Evolutionary conservation across 1,140 invertebrate genomes (phyloP).

Genomic region (Dendroctonus valens): DNA sequence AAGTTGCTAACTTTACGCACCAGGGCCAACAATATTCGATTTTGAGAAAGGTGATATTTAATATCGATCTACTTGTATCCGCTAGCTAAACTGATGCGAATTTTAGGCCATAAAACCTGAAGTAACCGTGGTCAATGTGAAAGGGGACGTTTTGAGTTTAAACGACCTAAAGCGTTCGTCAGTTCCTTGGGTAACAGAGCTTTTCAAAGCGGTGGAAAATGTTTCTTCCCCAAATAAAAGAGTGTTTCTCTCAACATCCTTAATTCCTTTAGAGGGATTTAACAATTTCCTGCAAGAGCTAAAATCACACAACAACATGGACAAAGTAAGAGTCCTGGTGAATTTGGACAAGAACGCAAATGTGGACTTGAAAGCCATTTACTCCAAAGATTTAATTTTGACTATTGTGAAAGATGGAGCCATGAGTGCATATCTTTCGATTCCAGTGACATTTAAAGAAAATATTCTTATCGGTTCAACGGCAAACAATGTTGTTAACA

Average conservation of each 20-base stretch:
- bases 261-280: slow-evolving; percentile 45
- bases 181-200: slow-evolving; percentile 42
- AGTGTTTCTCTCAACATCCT: slow-evolving; percentile 37
- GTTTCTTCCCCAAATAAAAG: slow-evolving; percentile 32
- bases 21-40: slow-evolving; percentile 40
- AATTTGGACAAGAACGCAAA: slow-evolving; percentile 41
- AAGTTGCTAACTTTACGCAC: slow-evolving; percentile 39
- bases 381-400: slow-evolving; percentile 38
- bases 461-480: slow-evolving; percentile 28
- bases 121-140: slow-evolving; percentile 37
- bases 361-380: slow-evolving; percentile 32
- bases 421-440: slow-evolving; percentile 37
- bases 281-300: slow-evolving; percentile 40
- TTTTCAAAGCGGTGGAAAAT: slow-evolving; percentile 30
- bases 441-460: slow-evolving; percentile 39
- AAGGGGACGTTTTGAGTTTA: slow-evolving; percentile 42
- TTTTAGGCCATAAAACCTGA: slow-evolving; percentile 26
- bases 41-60: slow-evolving; percentile 36
- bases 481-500: slow-evolving; percentile 33
- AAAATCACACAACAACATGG: slow-evolving; percentile 35
- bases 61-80: background rate
- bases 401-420: slow-evolving; percentile 40
- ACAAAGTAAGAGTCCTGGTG: slow-evolving; percentile 39
- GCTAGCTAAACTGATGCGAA: background rate
- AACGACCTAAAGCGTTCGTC: slow-evolving; percentile 42